Conservation (phyloP, 2,113 vertebrate genomes). For the Sardina pilchardus region DNA sequence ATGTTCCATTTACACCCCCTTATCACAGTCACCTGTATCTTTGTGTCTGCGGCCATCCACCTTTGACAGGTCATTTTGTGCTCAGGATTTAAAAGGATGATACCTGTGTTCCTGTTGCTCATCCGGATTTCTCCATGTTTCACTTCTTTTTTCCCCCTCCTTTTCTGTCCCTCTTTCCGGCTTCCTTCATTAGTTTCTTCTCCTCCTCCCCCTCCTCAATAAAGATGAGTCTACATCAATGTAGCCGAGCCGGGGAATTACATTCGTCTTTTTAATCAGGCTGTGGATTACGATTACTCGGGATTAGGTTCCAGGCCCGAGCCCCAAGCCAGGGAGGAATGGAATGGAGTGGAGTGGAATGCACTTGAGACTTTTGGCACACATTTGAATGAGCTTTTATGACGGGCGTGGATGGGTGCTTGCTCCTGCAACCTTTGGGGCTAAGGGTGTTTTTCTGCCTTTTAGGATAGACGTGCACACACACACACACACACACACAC, state of each 20-base stretch:
- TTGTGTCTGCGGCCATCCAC: neutral
- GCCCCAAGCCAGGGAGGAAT: neutral
- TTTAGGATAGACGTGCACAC: neutral
- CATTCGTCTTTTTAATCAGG: constrained; percentile 24
- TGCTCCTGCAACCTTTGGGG: neutral
- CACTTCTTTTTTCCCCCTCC: neutral
- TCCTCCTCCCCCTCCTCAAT: neutral
- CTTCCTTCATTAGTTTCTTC: neutral
- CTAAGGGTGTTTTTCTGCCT: too few species aligned
- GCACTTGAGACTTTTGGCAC: constrained; percentile 2
- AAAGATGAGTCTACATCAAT: neutral
- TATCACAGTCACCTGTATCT: neutral
- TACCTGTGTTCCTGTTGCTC: neutral
- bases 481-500: neutral
- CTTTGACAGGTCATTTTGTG: neutral
- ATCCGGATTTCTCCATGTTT: neutral
- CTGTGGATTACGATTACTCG: constrained; percentile 5
- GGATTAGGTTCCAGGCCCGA: constrained; percentile 19
- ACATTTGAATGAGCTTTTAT: neutral
- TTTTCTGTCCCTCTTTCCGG: neutral
- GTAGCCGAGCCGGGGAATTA: neutral
- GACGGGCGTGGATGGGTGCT: neutral
- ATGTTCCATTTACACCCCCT: neutral
- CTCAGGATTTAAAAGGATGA: neutral
- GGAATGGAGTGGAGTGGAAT: neutral